Base-by-base conservation (phyloP, 2,113 vertebrate genomes). In the Trinectes maculatus region DNA sequence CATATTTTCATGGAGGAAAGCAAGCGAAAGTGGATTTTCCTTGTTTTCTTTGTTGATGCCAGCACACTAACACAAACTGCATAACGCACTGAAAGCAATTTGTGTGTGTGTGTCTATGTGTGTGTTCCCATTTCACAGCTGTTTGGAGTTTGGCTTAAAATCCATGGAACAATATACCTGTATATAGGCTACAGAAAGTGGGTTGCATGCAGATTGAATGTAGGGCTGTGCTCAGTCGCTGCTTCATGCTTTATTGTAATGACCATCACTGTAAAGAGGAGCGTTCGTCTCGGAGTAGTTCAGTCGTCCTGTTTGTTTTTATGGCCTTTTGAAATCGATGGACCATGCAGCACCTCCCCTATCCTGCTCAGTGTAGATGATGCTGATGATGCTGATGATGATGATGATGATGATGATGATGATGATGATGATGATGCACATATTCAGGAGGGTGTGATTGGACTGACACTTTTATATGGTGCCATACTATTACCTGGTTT, bases 261-360 rank as follows among this genome's bases (percentile, higher is more conserved):
- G 67, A 44, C 70, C 79, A 60, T 76, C 70, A 18, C 34, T 33
- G 69, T 54, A 51, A 71, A 62, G 69, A 82, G 71, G 24, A 69
- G 57, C 24, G 33, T 47, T 84, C 77, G 62, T 55, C 67, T 62
- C 62, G 49, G 48, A 79, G 64, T 52, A 47, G 37, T 59, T 70
- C 26, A 21, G 49, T 19, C 8, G 9, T 31, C 73, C 71, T 79
- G 63, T 84, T 83, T 82, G 82, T 61, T 82, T 89, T 85, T 82
- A 87, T 83, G 36, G 43, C 53, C 53, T 72, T 74, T 82, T 58
- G 42, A 83, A 74, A 83, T 77, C 55, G 12, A 79, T 73, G 40
- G 62, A 8, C 34, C 61, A 42, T 59, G 56, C 77, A 54, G 56
- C 65, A 70, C 67, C 49, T 55, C 46, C 70, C 65, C 73, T 69